Base-by-base conservation (phyloP, 1,140 invertebrate species). In the Pectinophora gossypiella region DNA sequence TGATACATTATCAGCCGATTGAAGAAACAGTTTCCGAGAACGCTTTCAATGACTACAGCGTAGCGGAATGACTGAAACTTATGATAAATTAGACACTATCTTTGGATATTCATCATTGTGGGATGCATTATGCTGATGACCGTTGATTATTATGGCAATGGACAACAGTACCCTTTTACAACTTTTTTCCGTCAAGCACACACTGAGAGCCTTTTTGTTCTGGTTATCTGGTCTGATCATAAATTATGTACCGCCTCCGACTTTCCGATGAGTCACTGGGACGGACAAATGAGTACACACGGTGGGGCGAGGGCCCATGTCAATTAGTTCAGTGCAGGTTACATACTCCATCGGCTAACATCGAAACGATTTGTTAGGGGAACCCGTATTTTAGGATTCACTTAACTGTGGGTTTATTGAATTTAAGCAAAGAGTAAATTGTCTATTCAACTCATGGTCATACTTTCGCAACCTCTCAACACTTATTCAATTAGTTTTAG, bases 261-360 rank as follows among this genome's bases (percentile, higher is more conserved):
- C 46, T 66, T 78, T 75, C 51, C 56, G 60, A 67, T 79, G 74
- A 84, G 58, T 83, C 79, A 80, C 58, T 44, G 23, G 54, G 60
- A 47, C 46, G 56, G 69, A 72, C 70, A 77, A 80, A 75, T 72
- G 59, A 40, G 36, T 15, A 15, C 16, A 32, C 13, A 40, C 36
- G 16, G 12, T 27, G 12, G 10, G 36, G 15, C 36, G 36, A 40
- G 36, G 16, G 36, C 36, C 5, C 4, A 32, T 12, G 27, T 32
- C 27, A 32, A 32, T 32, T 32, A 32, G 27, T 32, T n/a, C 2
- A 3, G 7, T n/a, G n/a, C 27, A 9, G 27, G 27, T 32, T 32
- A 32, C 27, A n/a, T 32, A 32, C 27, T n/a, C n/a, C n/a, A n/a
- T n/a, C 27, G 27, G 27, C 27, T 5, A 10, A 23, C 22, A 23